Evolutionary conservation across 2,888 invertebrate genomes (phyloP).

Genomic region (Lordiphosa andalusiaca): DNA sequence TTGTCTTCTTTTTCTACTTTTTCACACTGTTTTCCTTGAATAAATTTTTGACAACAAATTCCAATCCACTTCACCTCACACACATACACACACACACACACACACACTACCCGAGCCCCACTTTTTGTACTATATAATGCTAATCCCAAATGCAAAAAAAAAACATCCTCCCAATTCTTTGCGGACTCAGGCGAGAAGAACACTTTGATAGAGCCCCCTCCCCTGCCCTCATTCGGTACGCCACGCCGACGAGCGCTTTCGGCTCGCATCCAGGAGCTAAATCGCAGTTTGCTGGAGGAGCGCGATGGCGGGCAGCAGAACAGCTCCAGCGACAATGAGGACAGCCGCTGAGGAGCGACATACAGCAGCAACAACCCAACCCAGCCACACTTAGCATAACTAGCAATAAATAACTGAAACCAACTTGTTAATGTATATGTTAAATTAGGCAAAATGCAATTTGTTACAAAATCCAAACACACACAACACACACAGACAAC

Average conservation of each 20-base stretch:
- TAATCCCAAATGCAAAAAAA: slow-evolving; percentile 31
- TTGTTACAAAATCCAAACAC: slow-evolving; percentile 53
- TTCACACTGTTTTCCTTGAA: slow-evolving; percentile 41
- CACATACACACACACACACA: slow-evolving; percentile 23
- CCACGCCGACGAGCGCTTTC: slow-evolving; percentile 80
- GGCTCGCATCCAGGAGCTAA: slow-evolving; percentile 80
- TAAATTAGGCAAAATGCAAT: slow-evolving; percentile 62
- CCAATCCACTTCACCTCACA: slow-evolving; percentile 14
- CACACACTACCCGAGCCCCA: slow-evolving; percentile 7
- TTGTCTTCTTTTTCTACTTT: slow-evolving; percentile 72
- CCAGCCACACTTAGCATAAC: slow-evolving; percentile 49
- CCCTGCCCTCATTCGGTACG: slow-evolving; percentile 79
- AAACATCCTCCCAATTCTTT: slow-evolving; percentile 19
- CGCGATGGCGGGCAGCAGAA: slow-evolving; percentile 78
- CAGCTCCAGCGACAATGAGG: slow-evolving; percentile 79
- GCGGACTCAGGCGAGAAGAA: slow-evolving; percentile 86
- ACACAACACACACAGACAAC: slow-evolving; percentile 31
- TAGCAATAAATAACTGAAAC: slow-evolving; percentile 44
- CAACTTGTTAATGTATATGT: slow-evolving; percentile 66
- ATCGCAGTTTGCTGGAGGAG: slow-evolving; percentile 79
- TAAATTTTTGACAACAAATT: slow-evolving; percentile 1
- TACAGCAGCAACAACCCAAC: slow-evolving; percentile 1
- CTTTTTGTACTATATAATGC: slow-evolving; percentile 1
- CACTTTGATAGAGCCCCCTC: slow-evolving; percentile 88
- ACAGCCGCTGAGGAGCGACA: slow-evolving; percentile 70